Percentiles rank a stretch among this genome's conserved stretches.
These are phyloP conservation scores for Trematomus loennbergii DNA, from an alignment of 2,113 vertebrate genomes.

Conservation along the genomic window DNA sequence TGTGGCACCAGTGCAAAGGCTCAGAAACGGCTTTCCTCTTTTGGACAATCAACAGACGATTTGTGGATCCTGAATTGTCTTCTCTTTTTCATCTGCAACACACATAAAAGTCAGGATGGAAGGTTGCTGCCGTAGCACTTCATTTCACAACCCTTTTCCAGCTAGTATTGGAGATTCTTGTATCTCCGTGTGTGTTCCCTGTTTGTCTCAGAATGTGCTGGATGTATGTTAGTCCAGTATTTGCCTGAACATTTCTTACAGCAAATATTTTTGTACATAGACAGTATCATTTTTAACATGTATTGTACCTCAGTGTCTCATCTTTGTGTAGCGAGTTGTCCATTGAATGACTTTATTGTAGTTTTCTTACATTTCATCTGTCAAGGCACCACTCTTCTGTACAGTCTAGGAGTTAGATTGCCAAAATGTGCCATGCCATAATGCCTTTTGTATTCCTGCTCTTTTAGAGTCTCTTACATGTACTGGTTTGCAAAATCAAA, in stretches of 20 bases:
- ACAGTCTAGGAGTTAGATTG: constrained; percentile 66
- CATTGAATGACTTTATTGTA: constrained; percentile 14
- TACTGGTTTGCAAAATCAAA: constrained; percentile 61
- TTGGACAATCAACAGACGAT: constrained; percentile 49
- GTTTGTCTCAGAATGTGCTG: constrained; percentile 36
- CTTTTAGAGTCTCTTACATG: constrained; percentile 51
- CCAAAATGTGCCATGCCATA: constrained; percentile 82
- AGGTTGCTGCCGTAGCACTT: constrained; percentile 29
- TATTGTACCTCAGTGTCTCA: constrained; percentile 48
- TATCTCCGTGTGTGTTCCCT: constrained; percentile 24
- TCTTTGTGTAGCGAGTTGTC: constrained; percentile 37
- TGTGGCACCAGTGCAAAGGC: constrained; percentile 44
- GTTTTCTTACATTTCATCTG: constrained; percentile 51
- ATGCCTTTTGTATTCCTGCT: constrained; percentile 73
- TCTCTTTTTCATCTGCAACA: constrained; percentile 44
- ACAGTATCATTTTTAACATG: constrained; percentile 56
- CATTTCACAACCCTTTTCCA: constrained; percentile 28
- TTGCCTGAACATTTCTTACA: constrained; percentile 67
- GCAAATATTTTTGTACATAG: constrained; percentile 48
- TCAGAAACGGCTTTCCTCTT: constrained; percentile 33
- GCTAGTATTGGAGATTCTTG: constrained; percentile 16
- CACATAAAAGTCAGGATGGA: constrained; percentile 16
- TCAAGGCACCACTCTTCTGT: constrained; percentile 53
- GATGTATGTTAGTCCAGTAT: constrained; percentile 40
- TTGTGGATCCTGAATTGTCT: constrained; percentile 34